Base-by-base conservation (phyloP, 2,888 invertebrate species). In the Teleiodes luculella region DNA sequence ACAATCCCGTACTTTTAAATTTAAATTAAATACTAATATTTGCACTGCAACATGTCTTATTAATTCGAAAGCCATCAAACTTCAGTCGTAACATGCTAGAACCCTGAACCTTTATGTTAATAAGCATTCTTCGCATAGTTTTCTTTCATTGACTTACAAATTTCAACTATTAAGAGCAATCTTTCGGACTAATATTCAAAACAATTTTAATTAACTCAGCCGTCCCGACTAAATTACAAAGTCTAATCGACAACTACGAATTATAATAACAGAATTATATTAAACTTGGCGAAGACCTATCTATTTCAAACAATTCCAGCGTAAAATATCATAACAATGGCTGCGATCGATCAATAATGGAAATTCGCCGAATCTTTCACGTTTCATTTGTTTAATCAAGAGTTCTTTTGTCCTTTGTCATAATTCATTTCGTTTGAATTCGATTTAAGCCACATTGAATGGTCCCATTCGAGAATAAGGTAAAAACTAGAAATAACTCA, bases 221-320 rank as follows among this genome's bases (percentile, higher is more conserved):
- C 45, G 50, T 53, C 58, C 13, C 50, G 18, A 36, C 53, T 54
- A 55, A 43, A 59, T 56, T 60, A 62, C 55, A 47, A 51, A 55
- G 37, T 50, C 47, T 47, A 24, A 46, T 47, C 28, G 41, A 13
- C 33, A 43, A 46, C 46, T 46, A 8, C 4, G 30, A 30, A 33
- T 33, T 48, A 48, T 35, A 33, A 54, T 46, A 30, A 33, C 36
- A 31, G 16, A 48, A 48, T 54, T 49, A 41, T 48, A 49, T 49
- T 28, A 49, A 33, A 39, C 35, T 39, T 37, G 8, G 30, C 5
- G n/a, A 48, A 53, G 36, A 31, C 37, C 30, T 46, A 53, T 53
- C 53, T 13, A 18, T 45, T 54, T 50, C 41, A 48, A 49, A 54
- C 41, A 33, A 49, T 20, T 53, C 37, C 13, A 11, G 18, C 37